Evolutionary conservation across 2,888 invertebrate species (phyloP).

Genomic region (Phymatocera aterrima): DNA sequence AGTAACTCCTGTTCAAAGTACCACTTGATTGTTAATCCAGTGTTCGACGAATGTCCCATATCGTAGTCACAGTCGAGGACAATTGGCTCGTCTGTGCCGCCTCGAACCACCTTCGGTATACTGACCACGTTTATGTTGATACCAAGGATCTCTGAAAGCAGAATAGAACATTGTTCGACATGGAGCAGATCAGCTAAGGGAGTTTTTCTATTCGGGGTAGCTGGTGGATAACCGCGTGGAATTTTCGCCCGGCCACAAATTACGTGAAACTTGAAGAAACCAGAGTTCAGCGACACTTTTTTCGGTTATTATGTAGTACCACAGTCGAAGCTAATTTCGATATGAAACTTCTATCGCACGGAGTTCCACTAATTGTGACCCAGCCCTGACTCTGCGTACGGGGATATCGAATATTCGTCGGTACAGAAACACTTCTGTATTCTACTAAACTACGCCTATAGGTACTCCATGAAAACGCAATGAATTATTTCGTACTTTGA

Average conservation of each 20-base stretch:
- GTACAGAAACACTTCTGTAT: not conserved
- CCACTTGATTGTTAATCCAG: slow-evolving; percentile 87
- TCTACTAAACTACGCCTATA: not conserved
- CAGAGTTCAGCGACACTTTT: too few species aligned
- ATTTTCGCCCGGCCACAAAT: too few species aligned
- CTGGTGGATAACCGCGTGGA: too few species aligned
- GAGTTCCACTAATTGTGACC: too few species aligned
- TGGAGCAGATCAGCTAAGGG: too few species aligned
- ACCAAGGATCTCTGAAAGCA: slow-evolving; percentile 77
- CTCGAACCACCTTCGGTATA: slow-evolving; percentile 79
- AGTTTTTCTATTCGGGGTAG: too few species aligned
- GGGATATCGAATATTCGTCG: not conserved
- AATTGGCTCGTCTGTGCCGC: slow-evolving; percentile 78
- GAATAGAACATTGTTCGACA: not conserved
- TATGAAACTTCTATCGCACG: too few species aligned
- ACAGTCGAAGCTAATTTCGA: too few species aligned
- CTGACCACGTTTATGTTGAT: slow-evolving; percentile 79
- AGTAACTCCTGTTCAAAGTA: slow-evolving; percentile 82
- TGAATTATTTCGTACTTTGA: not conserved
- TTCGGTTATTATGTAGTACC: too few species aligned
- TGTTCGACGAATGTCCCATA: slow-evolving; percentile 77
- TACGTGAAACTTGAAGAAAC: too few species aligned
- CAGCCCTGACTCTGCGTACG: too few species aligned
- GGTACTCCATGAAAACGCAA: not conserved
- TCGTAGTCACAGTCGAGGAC: slow-evolving; percentile 86